These are phyloP conservation scores for Myxocyprinus asiaticus DNA, from an alignment of 2,113 vertebrate species.

Conservation along the genomic window DNA sequence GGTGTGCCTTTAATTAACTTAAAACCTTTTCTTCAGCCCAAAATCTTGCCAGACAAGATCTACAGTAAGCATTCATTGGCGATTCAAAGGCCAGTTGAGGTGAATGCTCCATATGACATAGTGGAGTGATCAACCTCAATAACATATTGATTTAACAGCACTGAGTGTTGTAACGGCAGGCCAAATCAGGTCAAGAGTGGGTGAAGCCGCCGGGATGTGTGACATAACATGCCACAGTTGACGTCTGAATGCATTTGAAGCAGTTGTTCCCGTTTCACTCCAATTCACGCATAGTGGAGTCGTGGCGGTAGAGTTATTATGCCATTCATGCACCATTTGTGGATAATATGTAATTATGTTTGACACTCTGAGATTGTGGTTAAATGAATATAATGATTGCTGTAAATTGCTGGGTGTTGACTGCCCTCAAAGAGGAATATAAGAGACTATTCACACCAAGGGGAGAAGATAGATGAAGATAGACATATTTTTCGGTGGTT, in stretches of 20 bases:
- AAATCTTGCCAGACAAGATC: background rate
- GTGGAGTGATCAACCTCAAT: background rate
- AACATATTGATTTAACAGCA: too few species aligned
- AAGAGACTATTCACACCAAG: background rate
- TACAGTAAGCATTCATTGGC: background rate
- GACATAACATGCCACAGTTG: background rate
- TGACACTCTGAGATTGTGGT: slow-evolving; percentile 3
- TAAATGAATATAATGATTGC: slow-evolving; percentile 40
- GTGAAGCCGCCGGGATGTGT: background rate
- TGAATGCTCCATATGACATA: background rate
- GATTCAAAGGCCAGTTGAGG: background rate
- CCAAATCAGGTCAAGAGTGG: background rate
- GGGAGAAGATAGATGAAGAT: background rate
- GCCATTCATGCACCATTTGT: background rate
- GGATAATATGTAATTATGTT: slow-evolving; percentile 3
- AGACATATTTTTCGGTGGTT: background rate
- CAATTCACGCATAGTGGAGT: background rate
- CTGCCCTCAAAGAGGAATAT: slow-evolving; percentile 6
- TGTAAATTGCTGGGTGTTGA: slow-evolving; percentile 9
- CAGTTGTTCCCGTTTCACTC: too few species aligned
- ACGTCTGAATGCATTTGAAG: background rate
- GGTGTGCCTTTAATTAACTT: background rate
- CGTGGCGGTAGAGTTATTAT: background rate
- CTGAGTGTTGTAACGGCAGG: background rate
- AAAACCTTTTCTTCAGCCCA: background rate